A percentile compares a stretch with the other conserved stretches of the same genome.
Conservation (phyloP, 1,140 invertebrate species). For the Manduca sexta region DNA sequence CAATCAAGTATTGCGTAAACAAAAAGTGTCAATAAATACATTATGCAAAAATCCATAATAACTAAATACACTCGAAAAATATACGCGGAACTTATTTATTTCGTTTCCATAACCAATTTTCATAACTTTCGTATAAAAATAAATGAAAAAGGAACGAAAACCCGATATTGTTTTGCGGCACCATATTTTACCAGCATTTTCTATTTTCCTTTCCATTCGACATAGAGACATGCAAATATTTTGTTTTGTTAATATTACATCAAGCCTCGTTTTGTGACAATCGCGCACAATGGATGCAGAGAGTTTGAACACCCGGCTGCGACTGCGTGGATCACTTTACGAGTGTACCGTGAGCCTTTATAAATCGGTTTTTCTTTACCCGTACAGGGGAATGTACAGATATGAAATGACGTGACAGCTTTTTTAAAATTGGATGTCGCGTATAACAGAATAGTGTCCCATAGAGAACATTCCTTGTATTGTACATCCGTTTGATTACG, state of each 20-base stretch:
- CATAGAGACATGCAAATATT: conserved; percentile 21
- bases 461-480: conserved; percentile 55
- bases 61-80: too few relatives aligned
- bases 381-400: conserved; percentile 17
- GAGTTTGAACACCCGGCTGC: conserved; percentile 27
- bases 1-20: too few relatives aligned
- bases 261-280: conserved; percentile 28
- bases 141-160: conserved; percentile 1
- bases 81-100: not conserved
- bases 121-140: not conserved
- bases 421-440: conserved; percentile 33
- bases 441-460: conserved; percentile 55
- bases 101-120: too few relatives aligned
- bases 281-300: conserved; percentile 29
- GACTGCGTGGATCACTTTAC: conserved; percentile 18
- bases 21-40: too few relatives aligned
- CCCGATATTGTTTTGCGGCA: not conserved
- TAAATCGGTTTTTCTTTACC: conserved; percentile 14
- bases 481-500: conserved; percentile 52
- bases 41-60: not conserved
- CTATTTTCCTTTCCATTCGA: not conserved
- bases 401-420: conserved; percentile 28
- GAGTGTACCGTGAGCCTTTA: conserved; percentile 28
- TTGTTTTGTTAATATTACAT: conserved; percentile 33
- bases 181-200: not conserved